phyloP scores from a whole-genome alignment of 2,113 vertebrate species.

The Chaetura pelagica region DNA sequence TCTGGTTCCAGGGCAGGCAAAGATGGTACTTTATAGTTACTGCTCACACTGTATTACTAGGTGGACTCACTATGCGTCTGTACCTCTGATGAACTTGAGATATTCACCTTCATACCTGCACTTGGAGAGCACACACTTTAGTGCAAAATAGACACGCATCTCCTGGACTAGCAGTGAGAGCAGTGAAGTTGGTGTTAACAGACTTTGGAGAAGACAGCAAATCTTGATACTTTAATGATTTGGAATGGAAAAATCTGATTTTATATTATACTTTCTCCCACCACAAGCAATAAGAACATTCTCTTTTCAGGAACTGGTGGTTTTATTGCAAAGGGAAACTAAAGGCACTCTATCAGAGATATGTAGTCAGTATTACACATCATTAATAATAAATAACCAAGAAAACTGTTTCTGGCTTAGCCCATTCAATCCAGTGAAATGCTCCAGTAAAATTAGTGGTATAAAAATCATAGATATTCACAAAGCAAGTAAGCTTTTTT shows the following conservation, averaged over 20 bases:
- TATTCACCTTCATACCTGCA: neutral
- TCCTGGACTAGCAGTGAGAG: neutral
- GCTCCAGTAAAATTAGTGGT: neutral
- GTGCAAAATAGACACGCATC: fast-evolving
- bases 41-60: neutral
- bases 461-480: neutral
- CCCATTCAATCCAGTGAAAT: neutral
- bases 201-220: neutral
- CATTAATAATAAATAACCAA: neutral
- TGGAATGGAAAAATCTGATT: neutral
- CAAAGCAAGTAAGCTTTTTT: neutral
- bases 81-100: neutral
- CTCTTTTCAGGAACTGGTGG: neutral
- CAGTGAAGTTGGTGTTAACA: neutral
- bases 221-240: neutral
- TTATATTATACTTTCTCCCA: neutral
- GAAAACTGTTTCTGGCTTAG: neutral
- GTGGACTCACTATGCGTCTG: neutral
- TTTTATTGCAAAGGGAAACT: neutral
- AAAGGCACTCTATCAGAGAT: neutral
- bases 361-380: neutral
- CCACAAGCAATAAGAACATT: neutral
- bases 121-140: neutral
- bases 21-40: neutral
- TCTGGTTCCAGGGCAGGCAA: neutral